phyloP scores from a whole-genome alignment of 2,888 invertebrate genomes.

The Hetaerina titia region DNA sequence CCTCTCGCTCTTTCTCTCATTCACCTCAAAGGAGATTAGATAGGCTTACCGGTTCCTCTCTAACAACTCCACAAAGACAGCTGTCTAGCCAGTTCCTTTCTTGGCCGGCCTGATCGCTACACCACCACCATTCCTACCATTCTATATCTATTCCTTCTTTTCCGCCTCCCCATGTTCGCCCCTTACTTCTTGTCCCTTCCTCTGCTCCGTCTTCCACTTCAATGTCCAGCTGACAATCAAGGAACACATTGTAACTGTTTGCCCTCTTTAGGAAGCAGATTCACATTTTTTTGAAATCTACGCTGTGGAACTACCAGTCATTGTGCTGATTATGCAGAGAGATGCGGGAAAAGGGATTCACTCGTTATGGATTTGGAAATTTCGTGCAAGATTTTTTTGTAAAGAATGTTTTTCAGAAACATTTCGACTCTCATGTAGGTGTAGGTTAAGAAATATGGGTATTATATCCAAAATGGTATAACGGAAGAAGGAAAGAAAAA shows the following conservation, averaged over 20 bases:
- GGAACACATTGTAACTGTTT: neutral
- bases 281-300: neutral
- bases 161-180: neutral
- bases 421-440: neutral
- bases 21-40: constrained; percentile 66
- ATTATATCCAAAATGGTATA: no score
- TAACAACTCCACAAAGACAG: constrained; percentile 67
- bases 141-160: constrained; percentile 21
- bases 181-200: neutral
- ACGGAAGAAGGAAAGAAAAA: no score
- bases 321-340: neutral
- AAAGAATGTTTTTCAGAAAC: neutral
- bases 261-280: neutral
- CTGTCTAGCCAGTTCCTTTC: constrained; percentile 62
- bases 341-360: neutral
- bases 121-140: constrained; percentile 54
- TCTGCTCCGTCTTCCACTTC: neutral
- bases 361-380: neutral
- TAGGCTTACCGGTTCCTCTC: constrained; percentile 66
- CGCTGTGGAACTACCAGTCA: neutral
- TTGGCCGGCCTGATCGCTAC: constrained; percentile 31
- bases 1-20: constrained; percentile 46
- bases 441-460: no score
- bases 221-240: neutral
- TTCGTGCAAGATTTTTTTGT: neutral